Base-by-base conservation (phyloP, 2,888 invertebrate genomes). In the Micoletzkya japonica region DNA sequence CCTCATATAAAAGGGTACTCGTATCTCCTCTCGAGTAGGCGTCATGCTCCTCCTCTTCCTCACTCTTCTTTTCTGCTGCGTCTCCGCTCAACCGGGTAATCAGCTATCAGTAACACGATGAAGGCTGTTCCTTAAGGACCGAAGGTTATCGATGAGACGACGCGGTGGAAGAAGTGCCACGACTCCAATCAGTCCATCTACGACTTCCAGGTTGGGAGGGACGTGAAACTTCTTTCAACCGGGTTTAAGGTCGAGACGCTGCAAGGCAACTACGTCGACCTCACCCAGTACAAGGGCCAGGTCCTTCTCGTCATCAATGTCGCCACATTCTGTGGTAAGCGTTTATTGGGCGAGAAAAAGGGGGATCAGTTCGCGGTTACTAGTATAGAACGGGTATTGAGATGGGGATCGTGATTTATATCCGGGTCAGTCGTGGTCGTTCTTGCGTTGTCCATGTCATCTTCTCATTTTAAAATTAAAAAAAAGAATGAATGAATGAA, bases 261-360 rank as follows among this genome's bases (percentile, higher is more conserved):
- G 34, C 81, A 85, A 72, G 84, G 84, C 37, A 77, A 83, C 28
- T 83, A 78, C 75, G 85, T 80, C 20, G 82, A 83, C 68, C 77
- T 84, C n/a, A 76, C 76, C 24, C 79, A 82, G 61, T 84, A 84
- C 76, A 74, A 75, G 54, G 84, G 83, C 57, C 82, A 85, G 71
- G 82, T 83, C 50, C 76, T 84, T 32, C 74, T 84, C 24, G 75
- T 84, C 66, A 77, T 85, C 72, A 84, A 84, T 64, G 84, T 84
- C 56, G 84, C 84, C 58, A 84, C 84, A 7, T 84, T 85, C 76
- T 84, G 84, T 73, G 82, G 83, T 83, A 67, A 66, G 79, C 64
- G 49, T 32, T 17, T n/a, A n/a, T n/a, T n/a, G n/a, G n/a, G n/a
- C n/a, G n/a, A n/a, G n/a, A n/a, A n/a, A n/a, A n/a, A n/a, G n/a